Percentiles rank a stretch among this genome's conserved stretches.
phyloP scores from a whole-genome alignment of 1,140 invertebrate species.

The Macrobrachium rosenbergii region DNA sequence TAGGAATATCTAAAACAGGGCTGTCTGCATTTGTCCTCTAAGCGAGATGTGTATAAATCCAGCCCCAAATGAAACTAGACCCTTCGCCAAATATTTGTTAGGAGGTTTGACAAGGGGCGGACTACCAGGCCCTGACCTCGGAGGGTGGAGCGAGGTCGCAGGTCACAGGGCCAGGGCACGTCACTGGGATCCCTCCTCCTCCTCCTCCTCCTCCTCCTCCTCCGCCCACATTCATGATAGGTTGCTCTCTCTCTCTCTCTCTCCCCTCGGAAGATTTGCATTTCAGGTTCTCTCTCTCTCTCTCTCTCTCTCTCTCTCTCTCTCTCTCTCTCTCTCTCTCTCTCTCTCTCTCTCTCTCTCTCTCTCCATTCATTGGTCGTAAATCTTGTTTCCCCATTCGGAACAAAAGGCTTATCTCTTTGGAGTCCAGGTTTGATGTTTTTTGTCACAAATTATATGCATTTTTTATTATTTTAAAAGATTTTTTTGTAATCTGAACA shows the following conservation, averaged over 20 bases:
- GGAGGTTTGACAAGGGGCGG: too few relatives aligned
- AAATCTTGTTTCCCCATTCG: not conserved
- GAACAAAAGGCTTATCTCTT: not conserved
- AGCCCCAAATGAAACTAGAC: too few relatives aligned
- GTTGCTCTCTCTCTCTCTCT: conserved; percentile 14
- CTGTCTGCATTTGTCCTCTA: too few relatives aligned
- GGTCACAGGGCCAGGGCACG: conserved; percentile 3
- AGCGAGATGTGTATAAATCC: too few relatives aligned
- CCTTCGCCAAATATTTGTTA: too few relatives aligned
- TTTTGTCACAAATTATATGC: not conserved
- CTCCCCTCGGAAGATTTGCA: not conserved
- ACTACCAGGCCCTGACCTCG: too few relatives aligned
- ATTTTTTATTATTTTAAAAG: not conserved
- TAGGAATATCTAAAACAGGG: too few relatives aligned
- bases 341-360: too few relatives aligned
- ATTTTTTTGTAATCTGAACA: too few relatives aligned
- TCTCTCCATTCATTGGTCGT: not conserved
- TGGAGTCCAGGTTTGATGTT: not conserved
- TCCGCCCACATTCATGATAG: not conserved
- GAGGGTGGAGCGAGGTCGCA: conserved; percentile 8
- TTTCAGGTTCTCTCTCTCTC: not conserved
- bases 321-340: not conserved
- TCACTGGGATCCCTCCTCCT: not conserved
- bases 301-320: not conserved
- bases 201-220: not conserved